Evolutionary conservation across 2,888 invertebrate species (phyloP).

Genomic region (Lithophane leautieri): DNA sequence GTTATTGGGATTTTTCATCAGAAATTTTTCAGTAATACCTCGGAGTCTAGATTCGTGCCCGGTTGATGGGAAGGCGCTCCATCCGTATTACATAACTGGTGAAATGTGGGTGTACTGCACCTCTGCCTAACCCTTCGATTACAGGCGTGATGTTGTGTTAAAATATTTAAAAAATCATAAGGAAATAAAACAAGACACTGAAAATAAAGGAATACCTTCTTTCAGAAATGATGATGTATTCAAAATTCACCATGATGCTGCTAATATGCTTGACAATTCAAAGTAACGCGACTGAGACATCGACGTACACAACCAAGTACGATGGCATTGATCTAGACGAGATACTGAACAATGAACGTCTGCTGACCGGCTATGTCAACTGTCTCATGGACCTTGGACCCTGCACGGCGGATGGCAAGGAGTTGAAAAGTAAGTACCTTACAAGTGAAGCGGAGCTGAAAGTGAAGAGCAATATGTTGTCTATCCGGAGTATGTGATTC

Average conservation of each 20-base stretch:
- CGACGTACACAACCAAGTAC: conserved; percentile 92
- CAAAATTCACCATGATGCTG: conserved; percentile 53
- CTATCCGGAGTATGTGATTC: neutral
- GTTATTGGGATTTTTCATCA: neutral
- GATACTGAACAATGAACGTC: conserved; percentile 92
- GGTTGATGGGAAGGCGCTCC: neutral
- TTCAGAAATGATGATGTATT: conserved; percentile 60
- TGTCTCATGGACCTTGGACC: conserved; percentile 92
- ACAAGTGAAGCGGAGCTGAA: neutral
- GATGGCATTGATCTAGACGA: conserved; percentile 93
- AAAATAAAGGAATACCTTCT: neutral
- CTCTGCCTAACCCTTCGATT: neutral
- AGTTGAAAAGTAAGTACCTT: conserved; percentile 91
- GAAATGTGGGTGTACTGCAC: neutral
- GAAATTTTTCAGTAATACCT: too few species aligned
- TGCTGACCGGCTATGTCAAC: conserved; percentile 93
- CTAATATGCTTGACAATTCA: conserved; percentile 61
- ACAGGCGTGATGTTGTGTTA: neutral
- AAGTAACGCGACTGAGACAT: conserved; percentile 56
- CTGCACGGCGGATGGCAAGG: conserved; percentile 93
- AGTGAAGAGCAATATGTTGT: neutral
- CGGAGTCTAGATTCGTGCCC: neutral
- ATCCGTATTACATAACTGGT: neutral
- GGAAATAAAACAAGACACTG: neutral
- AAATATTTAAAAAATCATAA: neutral